Base-by-base conservation (phyloP, 2,113 vertebrate species). In the Clarias macrocephalus region DNA sequence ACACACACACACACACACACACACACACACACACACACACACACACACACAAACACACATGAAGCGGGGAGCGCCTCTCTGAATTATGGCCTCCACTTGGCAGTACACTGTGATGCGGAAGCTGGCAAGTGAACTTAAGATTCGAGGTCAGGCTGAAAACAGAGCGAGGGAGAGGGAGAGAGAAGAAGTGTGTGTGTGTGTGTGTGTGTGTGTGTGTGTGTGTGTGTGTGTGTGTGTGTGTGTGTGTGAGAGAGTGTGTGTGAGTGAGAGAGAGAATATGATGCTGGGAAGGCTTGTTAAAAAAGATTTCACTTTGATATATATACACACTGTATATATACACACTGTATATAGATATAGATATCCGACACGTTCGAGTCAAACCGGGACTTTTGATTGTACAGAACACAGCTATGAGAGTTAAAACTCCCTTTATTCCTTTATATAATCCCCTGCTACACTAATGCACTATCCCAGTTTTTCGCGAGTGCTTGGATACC, bases 71-170 rank as follows among this genome's bases (percentile, higher is more conserved):
- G 33, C 28, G 48, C 57, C 82, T 52, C 75, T 9, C 66, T 86
- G 56, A 89, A 83, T 88, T 86, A 79, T 75, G 82, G 85, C 80
- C 66, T 76, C 60, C 30, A 62, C 30, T 84, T 88, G 82, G 85
- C 75, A 86, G 81, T 62, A 81, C 42, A 81, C 56, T 57, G 54
- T 82, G 59, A 80, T 65, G 59, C 59, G 66, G 86, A 88, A 80
- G 62, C 56, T 87, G 82, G 79, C 70, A 60, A 76, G 59, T 66
- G 70, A 87, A 66, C 59, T 70, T 57, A 85, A 63, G 82, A 79
- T 82, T 75, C 25, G 52, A 83, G 62, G 82, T 88, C 83, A 88
- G 72, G 66, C 28, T 76, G 77, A 48, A 48, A 48, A 48, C 42
- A 48, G 42, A 48, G 42, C 6, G 42, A 48, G 42, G 42, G 42